Conservation (phyloP, 2,888 invertebrate genomes). For the Cordilura impudica region DNA sequence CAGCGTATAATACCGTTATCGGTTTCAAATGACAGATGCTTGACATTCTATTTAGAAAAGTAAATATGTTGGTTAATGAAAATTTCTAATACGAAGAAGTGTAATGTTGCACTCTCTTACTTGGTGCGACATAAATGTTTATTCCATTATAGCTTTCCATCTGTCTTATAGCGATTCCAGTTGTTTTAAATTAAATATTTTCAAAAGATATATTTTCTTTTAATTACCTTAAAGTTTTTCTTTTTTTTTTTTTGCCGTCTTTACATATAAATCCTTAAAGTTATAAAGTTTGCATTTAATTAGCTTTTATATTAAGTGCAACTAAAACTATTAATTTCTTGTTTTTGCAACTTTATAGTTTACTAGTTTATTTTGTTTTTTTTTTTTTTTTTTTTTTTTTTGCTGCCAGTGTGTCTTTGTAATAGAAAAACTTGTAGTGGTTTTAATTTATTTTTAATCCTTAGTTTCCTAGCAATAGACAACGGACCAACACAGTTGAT, state of each 20-base stretch:
- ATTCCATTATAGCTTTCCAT: background rate
- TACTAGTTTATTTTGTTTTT: background rate
- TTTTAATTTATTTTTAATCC: background rate
- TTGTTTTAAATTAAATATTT: too few relatives aligned
- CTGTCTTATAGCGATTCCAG: too few relatives aligned
- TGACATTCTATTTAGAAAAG: too few relatives aligned
- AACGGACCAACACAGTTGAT: background rate
- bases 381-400: background rate
- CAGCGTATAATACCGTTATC: too few relatives aligned
- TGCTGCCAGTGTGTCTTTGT: background rate
- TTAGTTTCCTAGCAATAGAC: background rate
- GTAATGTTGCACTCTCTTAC: too few relatives aligned
- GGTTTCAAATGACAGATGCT: too few relatives aligned
- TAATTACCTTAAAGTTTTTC: background rate
- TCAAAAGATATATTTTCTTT: background rate
- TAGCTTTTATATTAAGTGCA: constrained; percentile 42
- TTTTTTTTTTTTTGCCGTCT: background rate
- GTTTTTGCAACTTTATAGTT: background rate
- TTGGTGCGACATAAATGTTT: too few relatives aligned
- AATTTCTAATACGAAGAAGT: too few relatives aligned
- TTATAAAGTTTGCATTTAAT: constrained; percentile 30
- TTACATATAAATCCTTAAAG: background rate
- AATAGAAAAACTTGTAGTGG: background rate
- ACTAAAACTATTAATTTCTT: constrained; percentile 34
- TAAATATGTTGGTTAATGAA: too few relatives aligned